Evolutionary conservation across 2,113 vertebrate genomes (phyloP).

Genomic region (human (Homo sapiens)): DNA sequence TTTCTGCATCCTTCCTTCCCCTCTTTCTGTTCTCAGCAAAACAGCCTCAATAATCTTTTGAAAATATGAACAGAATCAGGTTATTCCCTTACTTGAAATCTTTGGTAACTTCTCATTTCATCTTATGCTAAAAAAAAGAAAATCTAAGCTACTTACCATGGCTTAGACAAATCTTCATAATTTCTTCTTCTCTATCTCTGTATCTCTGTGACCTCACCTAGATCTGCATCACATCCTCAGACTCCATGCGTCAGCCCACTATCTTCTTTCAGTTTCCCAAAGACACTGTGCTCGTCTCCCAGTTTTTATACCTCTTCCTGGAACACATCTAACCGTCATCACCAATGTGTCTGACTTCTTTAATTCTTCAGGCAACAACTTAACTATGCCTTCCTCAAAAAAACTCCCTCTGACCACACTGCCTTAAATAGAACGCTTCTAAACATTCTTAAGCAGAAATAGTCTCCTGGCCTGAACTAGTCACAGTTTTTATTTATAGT

Average conservation of each 20-base stretch:
- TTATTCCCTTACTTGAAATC: not conserved
- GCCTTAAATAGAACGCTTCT: not conserved
- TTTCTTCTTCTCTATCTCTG: not conserved
- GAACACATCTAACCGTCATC: not conserved
- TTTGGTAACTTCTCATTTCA: not conserved
- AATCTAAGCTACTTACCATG: not conserved
- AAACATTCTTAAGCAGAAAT: not conserved
- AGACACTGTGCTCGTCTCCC: not conserved
- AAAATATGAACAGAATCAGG: not conserved
- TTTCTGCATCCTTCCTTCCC: not conserved
- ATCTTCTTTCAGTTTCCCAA: not conserved
- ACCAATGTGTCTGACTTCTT: rapidly evolving
- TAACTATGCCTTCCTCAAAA: not conserved
- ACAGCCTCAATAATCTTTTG: not conserved
- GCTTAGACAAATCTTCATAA: not conserved
- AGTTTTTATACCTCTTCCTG: not conserved
- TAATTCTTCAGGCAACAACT: not conserved
- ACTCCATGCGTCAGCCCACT: not conserved
- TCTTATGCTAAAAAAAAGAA: not conserved
- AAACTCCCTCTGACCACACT: not conserved
- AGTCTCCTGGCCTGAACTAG: not conserved
- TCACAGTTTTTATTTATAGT: not conserved
- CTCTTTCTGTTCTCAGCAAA: not conserved
- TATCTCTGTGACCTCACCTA: not conserved
- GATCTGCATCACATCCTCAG: not conserved